These are phyloP conservation scores for Cydia amplana DNA, from an alignment of 1,140 invertebrate species.

Conservation along the genomic window DNA sequence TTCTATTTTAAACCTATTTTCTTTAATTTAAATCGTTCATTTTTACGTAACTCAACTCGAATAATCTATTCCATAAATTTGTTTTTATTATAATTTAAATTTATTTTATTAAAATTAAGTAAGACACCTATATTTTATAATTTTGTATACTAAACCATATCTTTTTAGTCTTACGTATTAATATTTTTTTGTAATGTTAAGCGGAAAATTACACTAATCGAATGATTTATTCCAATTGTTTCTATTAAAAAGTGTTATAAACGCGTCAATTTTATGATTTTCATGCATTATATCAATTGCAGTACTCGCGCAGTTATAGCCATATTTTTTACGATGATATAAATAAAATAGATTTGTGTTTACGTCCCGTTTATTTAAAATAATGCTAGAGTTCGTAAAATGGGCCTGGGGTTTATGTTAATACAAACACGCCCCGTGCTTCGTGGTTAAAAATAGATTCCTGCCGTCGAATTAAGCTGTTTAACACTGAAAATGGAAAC, in stretches of 20 bases:
- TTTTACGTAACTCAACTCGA: background rate
- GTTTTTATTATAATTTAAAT: too few species aligned
- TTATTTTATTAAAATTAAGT: too few species aligned
- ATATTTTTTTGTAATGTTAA: background rate
- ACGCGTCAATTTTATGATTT: background rate
- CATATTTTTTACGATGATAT: constrained; percentile 5
- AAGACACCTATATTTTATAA: too few species aligned
- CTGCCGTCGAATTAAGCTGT: background rate
- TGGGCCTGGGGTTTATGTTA: constrained; percentile 15
- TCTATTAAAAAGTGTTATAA: background rate
- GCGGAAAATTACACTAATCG: background rate
- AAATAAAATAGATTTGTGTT: background rate
- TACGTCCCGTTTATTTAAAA: background rate
- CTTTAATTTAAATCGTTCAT: too few species aligned
- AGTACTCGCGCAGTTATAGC: constrained; percentile 7
- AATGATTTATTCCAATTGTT: background rate
- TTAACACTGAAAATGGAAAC: constrained; percentile 16
- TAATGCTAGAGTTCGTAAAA: background rate
- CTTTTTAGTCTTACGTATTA: too few species aligned
- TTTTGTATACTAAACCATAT: too few species aligned
- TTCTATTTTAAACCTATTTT: background rate
- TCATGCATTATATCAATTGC: background rate
- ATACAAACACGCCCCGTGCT: background rate
- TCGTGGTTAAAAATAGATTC: background rate
- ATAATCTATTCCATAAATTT: background rate